Evolutionary conservation across 2,888 invertebrate species (phyloP), one percentile per base, ranked within the genome.

Genomic region (Heterodera filipjevi): DNA sequence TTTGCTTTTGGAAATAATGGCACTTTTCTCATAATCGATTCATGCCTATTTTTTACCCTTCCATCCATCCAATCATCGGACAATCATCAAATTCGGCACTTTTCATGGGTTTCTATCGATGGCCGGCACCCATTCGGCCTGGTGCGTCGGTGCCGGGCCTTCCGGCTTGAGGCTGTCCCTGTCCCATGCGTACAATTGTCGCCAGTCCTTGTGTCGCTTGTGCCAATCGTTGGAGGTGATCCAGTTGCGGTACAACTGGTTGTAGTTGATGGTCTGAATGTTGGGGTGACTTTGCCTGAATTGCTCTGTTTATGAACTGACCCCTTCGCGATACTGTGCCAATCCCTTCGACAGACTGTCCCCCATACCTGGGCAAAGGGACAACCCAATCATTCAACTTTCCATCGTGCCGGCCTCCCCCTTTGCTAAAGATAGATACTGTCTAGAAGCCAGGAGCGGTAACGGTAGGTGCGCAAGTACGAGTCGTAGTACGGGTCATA

Each of bases 331-430:
- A 59, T 78, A 79, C 66, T 70, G 71, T 32, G 71, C 64, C 79
- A 79, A 64, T 49, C 79, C 79, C 66, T 79, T 78, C 66, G 46
- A 12, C 66, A 79, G 79, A 66, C 79, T 79, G 64, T 79, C 79
- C 33, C 71, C 79, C 79, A 75, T 75, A 75, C 75, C 75, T 75
- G 64, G 35, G 39, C 27, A 30, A 14, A 75, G 35, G 22, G 66
- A 64, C 30, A 27, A 33, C 5, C 12, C 66, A n/a, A 8, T 66
- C 66, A 32, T 27, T n/a, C 22, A 14, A 19, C 12, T 19, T 0
- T 49, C 46, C 59, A n/a, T 8, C 27, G n/a, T n/a, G n/a, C n/a
- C n/a, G n/a, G n/a, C 27, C 59, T 6, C n/a, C 19, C 27, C 27
- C n/a, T 6, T 1, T n/a, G n/a, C 64, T 64, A 46, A 49, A 49